Percentiles rank a stretch among this genome's conserved stretches.
Conservation (phyloP, 2,888 invertebrate genomes). For the Andrena marginata region DNA sequence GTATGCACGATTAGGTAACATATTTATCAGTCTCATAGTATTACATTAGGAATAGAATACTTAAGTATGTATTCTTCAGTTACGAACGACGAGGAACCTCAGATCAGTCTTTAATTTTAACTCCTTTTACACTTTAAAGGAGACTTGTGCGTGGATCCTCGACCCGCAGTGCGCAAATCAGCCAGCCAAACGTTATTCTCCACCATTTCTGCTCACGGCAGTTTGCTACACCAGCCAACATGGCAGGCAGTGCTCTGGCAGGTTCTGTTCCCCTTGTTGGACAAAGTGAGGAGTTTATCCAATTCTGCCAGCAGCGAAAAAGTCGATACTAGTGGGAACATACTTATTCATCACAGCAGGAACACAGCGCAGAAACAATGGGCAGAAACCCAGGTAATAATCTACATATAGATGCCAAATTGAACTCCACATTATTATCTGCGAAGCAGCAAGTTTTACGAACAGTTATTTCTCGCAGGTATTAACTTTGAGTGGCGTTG, state of each 20-base stretch:
- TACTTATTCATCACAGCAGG: slow-evolving; percentile 98
- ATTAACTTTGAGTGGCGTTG: slow-evolving; percentile 95
- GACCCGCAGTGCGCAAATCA: slow-evolving; percentile 98
- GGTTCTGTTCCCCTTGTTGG: slow-evolving; percentile 97
- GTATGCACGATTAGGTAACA: slow-evolving; percentile 91
- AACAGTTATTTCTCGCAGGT: slow-evolving; percentile 86
- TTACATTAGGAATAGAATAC: no score
- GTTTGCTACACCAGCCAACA: slow-evolving; percentile 93
- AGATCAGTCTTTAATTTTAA: neutral
- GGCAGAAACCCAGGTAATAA: slow-evolving; percentile 96
- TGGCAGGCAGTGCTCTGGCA: slow-evolving; percentile 98
- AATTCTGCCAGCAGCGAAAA: slow-evolving; percentile 91
- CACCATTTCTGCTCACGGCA: slow-evolving; percentile 98
- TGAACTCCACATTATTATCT: neutral
- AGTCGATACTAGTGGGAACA: slow-evolving; percentile 96
- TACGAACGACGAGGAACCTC: neutral
- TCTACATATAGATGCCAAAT: neutral
- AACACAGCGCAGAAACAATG: slow-evolving; percentile 99
- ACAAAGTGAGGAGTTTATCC: slow-evolving; percentile 93
- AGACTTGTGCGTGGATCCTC: slow-evolving; percentile 96
- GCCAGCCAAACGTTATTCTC: slow-evolving; percentile 99
- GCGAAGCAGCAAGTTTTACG: neutral
- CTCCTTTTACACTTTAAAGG: slow-evolving; percentile 84
- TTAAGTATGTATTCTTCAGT: no score
- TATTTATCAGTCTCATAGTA: neutral